A percentile compares a stretch with the other conserved stretches of the same genome.
Conservation (phyloP, 2,797 vertebrate species). For the Spheniscus humboldti region DNA sequence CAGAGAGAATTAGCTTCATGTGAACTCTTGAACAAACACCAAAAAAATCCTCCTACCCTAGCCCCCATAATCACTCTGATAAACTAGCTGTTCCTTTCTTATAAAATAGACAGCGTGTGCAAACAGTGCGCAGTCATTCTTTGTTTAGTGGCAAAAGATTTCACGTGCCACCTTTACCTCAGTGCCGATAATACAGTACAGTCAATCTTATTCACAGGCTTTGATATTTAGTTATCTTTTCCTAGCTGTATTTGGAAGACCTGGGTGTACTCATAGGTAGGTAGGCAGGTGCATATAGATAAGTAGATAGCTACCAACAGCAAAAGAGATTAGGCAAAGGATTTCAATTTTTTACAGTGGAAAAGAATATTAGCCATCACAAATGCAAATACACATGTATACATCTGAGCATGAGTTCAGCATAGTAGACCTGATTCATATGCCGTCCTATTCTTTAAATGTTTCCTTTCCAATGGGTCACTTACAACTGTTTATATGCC, state of each 20-base stretch:
- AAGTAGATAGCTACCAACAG: neutral
- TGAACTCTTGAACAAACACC: neutral
- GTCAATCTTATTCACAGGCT: neutral
- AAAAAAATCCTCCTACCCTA: neutral
- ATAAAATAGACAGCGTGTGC: neutral
- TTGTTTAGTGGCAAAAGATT: slow-evolving; percentile 2
- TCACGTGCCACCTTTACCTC: neutral
- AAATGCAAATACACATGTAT: neutral
- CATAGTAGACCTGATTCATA: neutral
- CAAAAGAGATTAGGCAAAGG: neutral
- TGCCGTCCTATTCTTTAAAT: neutral
- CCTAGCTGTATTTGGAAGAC: neutral
- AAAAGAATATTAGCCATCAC: neutral
- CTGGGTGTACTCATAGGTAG: neutral
- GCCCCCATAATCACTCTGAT: neutral
- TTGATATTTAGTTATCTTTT: neutral
- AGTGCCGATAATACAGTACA: neutral
- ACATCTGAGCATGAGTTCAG: neutral
- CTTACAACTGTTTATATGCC: neutral
- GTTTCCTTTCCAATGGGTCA: neutral
- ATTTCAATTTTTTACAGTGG: neutral
- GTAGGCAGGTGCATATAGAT: neutral
- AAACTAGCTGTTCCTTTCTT: neutral
- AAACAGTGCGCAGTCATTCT: neutral
- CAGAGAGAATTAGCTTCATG: slow-evolving; percentile 18